Percentiles rank a stretch among this genome's conserved stretches.
Evolutionary conservation across 2,888 invertebrate genomes (phyloP).

Genomic region (Bombylius major): DNA sequence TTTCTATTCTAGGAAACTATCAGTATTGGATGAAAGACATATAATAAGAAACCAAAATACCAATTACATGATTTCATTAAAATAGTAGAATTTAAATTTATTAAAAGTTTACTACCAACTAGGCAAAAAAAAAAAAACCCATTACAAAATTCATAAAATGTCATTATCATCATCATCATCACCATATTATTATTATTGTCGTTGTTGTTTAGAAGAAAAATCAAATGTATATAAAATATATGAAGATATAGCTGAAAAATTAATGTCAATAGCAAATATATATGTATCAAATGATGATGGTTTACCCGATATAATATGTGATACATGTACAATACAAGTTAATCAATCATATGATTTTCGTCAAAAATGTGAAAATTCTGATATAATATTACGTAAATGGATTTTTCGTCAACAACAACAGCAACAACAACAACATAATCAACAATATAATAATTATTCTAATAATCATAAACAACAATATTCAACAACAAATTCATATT

Average conservation of each 20-base stretch:
- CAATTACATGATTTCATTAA: too few relatives aligned
- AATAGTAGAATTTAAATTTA: too few relatives aligned
- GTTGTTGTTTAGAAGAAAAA: background rate
- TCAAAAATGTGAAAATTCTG: background rate
- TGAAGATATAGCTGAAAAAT: background rate
- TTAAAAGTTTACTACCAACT: too few relatives aligned
- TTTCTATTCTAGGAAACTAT: too few relatives aligned
- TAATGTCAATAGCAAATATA: background rate
- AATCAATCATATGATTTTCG: background rate
- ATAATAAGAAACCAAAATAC: too few relatives aligned
- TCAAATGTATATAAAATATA: background rate
- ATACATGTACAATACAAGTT: background rate
- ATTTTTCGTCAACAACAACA: background rate
- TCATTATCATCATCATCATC: too few relatives aligned
- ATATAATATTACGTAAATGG: background rate
- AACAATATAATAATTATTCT: too few relatives aligned
- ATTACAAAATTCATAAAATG: too few relatives aligned
- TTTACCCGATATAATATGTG: background rate
- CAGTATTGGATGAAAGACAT: too few relatives aligned
- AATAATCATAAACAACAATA: background rate
- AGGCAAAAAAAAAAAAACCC: too few relatives aligned
- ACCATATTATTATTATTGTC: background rate
- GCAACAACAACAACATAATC: background rate
- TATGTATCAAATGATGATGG: background rate
- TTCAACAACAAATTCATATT: too few relatives aligned